These are phyloP conservation scores for Eulacestoma nigropectus DNA, from an alignment of 2,113 vertebrate species.

Conservation along the genomic window DNA sequence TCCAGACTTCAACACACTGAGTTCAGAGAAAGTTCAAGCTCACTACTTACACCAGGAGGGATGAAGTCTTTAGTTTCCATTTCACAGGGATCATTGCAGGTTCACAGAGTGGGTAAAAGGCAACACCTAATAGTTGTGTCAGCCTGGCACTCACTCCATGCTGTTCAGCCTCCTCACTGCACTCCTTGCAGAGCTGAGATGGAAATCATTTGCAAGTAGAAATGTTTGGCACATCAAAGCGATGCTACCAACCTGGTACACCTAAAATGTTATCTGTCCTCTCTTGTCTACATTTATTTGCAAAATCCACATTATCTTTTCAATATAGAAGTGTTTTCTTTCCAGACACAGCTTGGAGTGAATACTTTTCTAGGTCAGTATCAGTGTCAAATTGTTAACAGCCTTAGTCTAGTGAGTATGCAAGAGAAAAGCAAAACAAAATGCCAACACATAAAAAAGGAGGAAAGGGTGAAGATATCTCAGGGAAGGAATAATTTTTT, in stretches of 20 bases:
- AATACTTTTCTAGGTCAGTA: not conserved
- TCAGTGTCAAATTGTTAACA: slow-evolving; percentile 13
- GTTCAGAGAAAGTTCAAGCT: slow-evolving; percentile 55
- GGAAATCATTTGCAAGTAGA: not conserved
- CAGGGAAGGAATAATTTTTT: not conserved
- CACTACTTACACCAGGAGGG: not conserved
- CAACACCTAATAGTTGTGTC: not conserved
- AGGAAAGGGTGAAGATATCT: not conserved
- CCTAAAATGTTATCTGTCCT: not conserved
- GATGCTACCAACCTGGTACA: not conserved
- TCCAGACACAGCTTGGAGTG: not conserved
- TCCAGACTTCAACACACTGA: not conserved
- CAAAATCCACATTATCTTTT: slow-evolving; percentile 3
- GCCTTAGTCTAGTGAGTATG: not conserved
- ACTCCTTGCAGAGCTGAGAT: not conserved
- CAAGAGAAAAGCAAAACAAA: not conserved
- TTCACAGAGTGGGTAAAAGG: not conserved
- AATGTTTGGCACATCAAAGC: not conserved
- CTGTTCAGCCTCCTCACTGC: not conserved
- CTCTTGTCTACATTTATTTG: not conserved
- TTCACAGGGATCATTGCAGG: slow-evolving; percentile 3
- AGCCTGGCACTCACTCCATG: not conserved
- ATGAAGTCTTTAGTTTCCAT: slow-evolving; percentile 1
- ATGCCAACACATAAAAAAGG: not conserved
- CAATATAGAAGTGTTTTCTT: slow-evolving; percentile 7